These are phyloP conservation scores for Eumacrocentrus americanus DNA, from an alignment of 2,888 invertebrate genomes.

Conservation along the genomic window DNA sequence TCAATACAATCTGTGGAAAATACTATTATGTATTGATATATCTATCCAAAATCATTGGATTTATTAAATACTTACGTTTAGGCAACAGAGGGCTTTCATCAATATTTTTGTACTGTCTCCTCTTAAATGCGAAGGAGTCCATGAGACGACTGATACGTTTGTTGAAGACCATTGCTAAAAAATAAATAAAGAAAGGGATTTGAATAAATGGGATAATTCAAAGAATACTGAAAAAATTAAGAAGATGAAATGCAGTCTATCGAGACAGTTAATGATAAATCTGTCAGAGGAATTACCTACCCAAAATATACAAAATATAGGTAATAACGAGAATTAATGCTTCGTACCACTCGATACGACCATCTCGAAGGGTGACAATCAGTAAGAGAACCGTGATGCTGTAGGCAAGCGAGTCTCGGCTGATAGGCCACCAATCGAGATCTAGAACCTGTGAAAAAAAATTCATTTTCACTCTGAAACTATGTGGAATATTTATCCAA, in stretches of 20 bases:
- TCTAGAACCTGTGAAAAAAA: conserved; percentile 66
- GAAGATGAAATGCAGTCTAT: too few relatives aligned
- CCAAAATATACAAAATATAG: conserved; percentile 74
- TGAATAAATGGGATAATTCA: conserved; percentile 10
- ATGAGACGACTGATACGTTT: conserved; percentile 65
- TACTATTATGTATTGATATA: background rate
- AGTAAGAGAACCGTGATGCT: conserved; percentile 73
- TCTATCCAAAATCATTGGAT: background rate
- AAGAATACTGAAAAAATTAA: too few relatives aligned
- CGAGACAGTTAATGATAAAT: too few relatives aligned
- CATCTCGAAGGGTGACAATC: conserved; percentile 73
- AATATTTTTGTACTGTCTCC: conserved; percentile 67
- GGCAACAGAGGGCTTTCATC: conserved; percentile 58
- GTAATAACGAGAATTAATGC: conserved; percentile 72
- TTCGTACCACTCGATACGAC: conserved; percentile 78
- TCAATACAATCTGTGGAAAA: conserved; percentile 17
- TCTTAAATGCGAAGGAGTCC: conserved; percentile 63
- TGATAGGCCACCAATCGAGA: conserved; percentile 80
- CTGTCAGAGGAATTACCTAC: conserved; percentile 66
- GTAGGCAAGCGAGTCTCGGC: conserved; percentile 77
- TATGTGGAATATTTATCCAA: background rate
- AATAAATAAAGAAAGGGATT: conserved; percentile 1
- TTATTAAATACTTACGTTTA: conserved; percentile 43
- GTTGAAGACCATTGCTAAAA: conserved; percentile 75
- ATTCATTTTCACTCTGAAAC: background rate